Evolutionary conservation across 2,797 vertebrate genomes (phyloP).

Genomic region (Austrolebias charrua): DNA sequence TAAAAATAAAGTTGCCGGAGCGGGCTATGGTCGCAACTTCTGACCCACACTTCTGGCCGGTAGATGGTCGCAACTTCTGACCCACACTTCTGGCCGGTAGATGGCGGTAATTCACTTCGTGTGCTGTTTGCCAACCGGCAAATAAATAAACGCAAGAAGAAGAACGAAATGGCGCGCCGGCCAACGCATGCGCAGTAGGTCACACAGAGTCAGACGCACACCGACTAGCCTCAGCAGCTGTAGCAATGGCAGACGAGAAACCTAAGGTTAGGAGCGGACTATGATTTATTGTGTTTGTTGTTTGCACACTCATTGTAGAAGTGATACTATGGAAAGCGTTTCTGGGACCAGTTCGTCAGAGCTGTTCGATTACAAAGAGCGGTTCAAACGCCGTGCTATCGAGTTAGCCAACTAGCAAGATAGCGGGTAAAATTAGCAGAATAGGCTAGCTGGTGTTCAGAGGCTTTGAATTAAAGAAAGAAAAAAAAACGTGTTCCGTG

Average conservation of each 20-base stretch:
- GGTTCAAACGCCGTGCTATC: neutral
- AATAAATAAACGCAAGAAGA: no score
- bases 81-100: no score
- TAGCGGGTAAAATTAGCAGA: conserved; percentile 47
- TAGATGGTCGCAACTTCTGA: no score
- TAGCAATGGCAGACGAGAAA: conserved; percentile 92
- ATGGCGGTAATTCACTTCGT: no score
- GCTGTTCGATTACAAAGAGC: neutral
- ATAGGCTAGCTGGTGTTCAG: conserved; percentile 56
- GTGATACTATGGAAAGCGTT: rapidly evolving
- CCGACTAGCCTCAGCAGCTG: conserved; percentile 31
- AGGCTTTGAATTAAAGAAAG: no score
- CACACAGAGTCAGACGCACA: conserved; percentile 34
- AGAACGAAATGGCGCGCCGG: no score
- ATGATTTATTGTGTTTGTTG: rapidly evolving
- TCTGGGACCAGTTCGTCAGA: rapidly evolving
- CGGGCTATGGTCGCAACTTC: no score
- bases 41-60: no score
- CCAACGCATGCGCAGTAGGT: no score
- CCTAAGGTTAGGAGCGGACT: conserved; percentile 83
- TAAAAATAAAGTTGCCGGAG: no score
- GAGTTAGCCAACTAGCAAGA: conserved; percentile 19
- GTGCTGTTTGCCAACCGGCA: no score
- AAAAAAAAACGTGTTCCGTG: no score
- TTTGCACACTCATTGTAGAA: rapidly evolving